phyloP scores from a whole-genome alignment of 2,797 vertebrate species.

The Neosalanx taihuensis region DNA sequence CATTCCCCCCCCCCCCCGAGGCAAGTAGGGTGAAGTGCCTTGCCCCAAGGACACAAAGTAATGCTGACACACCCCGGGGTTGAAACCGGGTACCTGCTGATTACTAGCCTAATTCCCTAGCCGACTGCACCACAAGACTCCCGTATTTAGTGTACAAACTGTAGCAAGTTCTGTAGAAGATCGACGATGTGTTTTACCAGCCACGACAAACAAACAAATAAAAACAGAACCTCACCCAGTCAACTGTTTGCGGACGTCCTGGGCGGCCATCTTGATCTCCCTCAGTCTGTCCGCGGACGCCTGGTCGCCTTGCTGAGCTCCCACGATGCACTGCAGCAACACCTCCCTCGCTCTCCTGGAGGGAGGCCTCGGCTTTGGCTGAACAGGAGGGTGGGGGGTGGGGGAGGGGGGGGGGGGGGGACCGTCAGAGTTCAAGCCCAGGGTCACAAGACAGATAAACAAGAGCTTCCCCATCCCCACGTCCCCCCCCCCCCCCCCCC shows the following conservation, averaged over 20 bases:
- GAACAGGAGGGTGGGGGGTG: background rate
- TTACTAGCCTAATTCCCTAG: too few species aligned
- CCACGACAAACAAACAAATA: background rate
- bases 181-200: background rate
- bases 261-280: conserved; percentile 65
- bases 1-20: too few species aligned
- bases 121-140: too few species aligned
- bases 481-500: background rate
- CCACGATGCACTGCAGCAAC: conserved; percentile 62
- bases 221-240: conserved; percentile 66
- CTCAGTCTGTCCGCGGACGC: conserved; percentile 54
- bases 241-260: conserved; percentile 71
- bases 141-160: background rate
- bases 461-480: background rate
- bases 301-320: conserved; percentile 46
- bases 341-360: conserved; percentile 67
- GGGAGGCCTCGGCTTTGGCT: conserved; percentile 69
- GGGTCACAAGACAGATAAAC: too few species aligned
- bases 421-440: too few species aligned
- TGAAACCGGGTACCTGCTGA: too few species aligned
- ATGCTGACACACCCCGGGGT: too few species aligned
- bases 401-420: too few species aligned
- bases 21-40: too few species aligned
- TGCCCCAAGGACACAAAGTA: too few species aligned
- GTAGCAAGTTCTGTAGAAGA: background rate